Percentiles rank a stretch among this genome's conserved stretches.
Evolutionary conservation across 2,888 invertebrate genomes (phyloP).

Genomic region (Metopia argyrocephala): DNA sequence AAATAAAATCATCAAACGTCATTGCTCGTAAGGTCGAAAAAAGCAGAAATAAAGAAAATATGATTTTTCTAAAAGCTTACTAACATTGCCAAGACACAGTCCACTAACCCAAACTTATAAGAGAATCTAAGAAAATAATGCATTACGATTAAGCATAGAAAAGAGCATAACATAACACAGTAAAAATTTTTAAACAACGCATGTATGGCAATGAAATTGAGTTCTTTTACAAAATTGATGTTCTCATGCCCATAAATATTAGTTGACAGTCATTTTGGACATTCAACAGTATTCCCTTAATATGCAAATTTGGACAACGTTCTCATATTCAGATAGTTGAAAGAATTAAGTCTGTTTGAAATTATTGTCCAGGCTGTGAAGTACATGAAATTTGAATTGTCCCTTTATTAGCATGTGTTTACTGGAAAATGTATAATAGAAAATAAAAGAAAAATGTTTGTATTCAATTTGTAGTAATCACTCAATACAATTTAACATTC

Average conservation of each 20-base stretch:
- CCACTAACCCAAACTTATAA: slow-evolving; percentile 14
- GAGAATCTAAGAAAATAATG: background rate
- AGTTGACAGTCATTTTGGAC: slow-evolving; percentile 8
- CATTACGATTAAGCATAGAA: background rate
- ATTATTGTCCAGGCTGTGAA: too few species aligned
- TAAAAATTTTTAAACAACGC: background rate
- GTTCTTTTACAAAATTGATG: too few species aligned
- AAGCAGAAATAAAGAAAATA: background rate
- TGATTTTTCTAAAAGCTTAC: slow-evolving; percentile 21
- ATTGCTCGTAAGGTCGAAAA: slow-evolving; percentile 15
- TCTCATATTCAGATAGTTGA: too few species aligned
- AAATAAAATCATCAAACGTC: slow-evolving; percentile 40
- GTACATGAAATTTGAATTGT: too few species aligned
- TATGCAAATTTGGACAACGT: too few species aligned
- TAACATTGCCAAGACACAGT: background rate
- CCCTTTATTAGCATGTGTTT: too few species aligned
- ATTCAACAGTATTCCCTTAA: background rate
- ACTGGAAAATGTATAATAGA: too few species aligned
- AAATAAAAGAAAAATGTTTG: too few species aligned
- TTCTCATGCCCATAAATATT: background rate
- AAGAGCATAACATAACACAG: background rate
- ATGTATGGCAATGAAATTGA: too few species aligned
- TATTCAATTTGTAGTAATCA: too few species aligned
- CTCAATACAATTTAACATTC: too few species aligned
- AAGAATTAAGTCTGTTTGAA: too few species aligned